phyloP scores from a whole-genome alignment of 2,113 vertebrate species.

The Leucoraja erinaceus region DNA sequence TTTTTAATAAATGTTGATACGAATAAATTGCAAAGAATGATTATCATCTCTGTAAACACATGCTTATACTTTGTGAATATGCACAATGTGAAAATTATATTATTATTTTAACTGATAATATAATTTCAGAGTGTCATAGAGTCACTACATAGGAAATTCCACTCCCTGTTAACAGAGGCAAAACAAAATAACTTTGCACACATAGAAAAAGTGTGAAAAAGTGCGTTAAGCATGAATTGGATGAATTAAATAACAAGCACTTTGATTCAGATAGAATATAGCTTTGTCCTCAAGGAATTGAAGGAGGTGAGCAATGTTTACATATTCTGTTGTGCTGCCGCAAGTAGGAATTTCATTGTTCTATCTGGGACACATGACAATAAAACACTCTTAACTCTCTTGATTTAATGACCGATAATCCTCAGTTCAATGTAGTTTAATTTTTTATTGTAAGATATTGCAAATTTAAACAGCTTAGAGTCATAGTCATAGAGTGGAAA shows the following conservation, averaged over 20 bases:
- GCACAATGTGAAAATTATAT: too few relatives aligned
- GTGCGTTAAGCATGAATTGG: background rate
- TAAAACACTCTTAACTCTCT: too few relatives aligned
- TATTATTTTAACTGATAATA: too few relatives aligned
- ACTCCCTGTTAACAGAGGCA: background rate
- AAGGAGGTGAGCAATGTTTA: background rate
- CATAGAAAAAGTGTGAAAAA: background rate
- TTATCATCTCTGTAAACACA: background rate
- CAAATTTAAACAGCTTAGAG: background rate
- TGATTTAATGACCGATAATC: background rate
- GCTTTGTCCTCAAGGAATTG: background rate
- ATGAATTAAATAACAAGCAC: background rate
- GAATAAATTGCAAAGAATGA: background rate
- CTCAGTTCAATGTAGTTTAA: background rate
- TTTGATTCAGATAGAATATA: background rate
- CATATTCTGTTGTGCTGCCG: too few relatives aligned
- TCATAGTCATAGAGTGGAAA: too few relatives aligned
- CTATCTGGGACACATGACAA: too few relatives aligned
- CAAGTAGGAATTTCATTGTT: too few relatives aligned
- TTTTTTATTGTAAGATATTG: background rate
- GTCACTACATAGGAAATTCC: background rate
- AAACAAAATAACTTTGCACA: background rate
- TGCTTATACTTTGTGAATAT: background rate
- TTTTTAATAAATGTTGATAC: background rate
- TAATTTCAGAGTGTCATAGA: too few relatives aligned